Evolutionary conservation across 2,888 invertebrate species (phyloP).

Genomic region (Rugalucina vietnamica): DNA sequence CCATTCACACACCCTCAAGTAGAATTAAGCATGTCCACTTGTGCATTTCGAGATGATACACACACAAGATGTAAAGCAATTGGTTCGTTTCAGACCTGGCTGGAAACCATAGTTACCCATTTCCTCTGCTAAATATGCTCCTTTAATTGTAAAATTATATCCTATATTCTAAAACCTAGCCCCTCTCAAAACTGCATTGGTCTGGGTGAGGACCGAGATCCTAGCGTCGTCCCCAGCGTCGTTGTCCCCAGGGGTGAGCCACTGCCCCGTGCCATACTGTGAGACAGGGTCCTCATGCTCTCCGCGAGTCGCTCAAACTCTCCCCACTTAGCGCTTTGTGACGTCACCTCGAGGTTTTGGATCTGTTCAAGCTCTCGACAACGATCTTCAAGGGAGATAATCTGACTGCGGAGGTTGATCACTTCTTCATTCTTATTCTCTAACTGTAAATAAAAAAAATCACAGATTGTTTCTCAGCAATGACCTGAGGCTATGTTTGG

Average conservation of each 20-base stretch:
- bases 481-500: too few relatives aligned
- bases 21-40: too few relatives aligned
- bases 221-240: not conserved
- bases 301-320: slow-evolving; percentile 83
- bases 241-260: not conserved
- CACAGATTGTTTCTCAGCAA: too few relatives aligned
- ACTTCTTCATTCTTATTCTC: slow-evolving; percentile 76
- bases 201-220: not conserved
- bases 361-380: slow-evolving; percentile 51
- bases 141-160: too few relatives aligned
- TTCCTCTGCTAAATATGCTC: too few relatives aligned
- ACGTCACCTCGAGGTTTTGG: slow-evolving; percentile 68
- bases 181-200: not conserved
- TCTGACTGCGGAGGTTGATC: slow-evolving; percentile 63
- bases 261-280: slow-evolving; percentile 69
- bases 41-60: too few relatives aligned
- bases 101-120: too few relatives aligned
- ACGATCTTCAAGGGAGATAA: slow-evolving; percentile 49
- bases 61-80: too few relatives aligned
- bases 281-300: slow-evolving; percentile 81
- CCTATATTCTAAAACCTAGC: too few relatives aligned
- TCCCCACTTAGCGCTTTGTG: slow-evolving; percentile 83
- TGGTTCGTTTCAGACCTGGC: too few relatives aligned
- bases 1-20: too few relatives aligned
- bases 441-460: slow-evolving; percentile 68